Evolutionary conservation across 2,797 vertebrate species (phyloP), one percentile per base, ranked within the genome.

Genomic region (Brotula barbata): DNA sequence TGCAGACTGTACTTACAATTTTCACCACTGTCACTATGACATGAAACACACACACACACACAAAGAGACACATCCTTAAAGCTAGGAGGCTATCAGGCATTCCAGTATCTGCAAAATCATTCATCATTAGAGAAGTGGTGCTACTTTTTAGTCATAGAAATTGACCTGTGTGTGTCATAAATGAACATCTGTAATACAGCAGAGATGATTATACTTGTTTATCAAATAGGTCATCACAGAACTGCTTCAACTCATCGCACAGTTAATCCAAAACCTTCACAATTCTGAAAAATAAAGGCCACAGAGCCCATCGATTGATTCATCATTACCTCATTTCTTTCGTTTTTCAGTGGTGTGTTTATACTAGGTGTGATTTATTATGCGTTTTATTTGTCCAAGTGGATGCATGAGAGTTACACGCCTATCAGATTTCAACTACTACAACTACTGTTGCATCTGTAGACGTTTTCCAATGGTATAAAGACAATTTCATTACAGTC

Each of bases 11-110:
- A 68, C 63, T 62, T 66, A 64, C 65, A 81, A 79, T 79, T 68
- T 84, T 85, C 81, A 80, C 87, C 67, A 56, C 53, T 16, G 16
- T 78, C 79, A 65, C 53, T 48, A 58, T 42, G 49, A 73, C 47
- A 34, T 54, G 71, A 62, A 73, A 60, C 52, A 49, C 25, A 28
- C 7, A 22, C n/a, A n/a, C n/a, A n/a, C n/a, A n/a, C n/a, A n/a
- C n/a, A n/a, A n/a, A n/a, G n/a, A n/a, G n/a, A n/a, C n/a, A n/a
- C n/a, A n/a, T n/a, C n/a, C 46, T 58, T 52, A 80, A 54, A 31
- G 41, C 69, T 53, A 64, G 52, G 23, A 52, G 49, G 50, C 22
- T 59, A 50, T 64, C 43, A 50, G 50, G 37, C 53, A 25, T 49
- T 77, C 39, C 47, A 64, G 33, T 36, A 47, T 58, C 64, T 60